Base-by-base conservation (phyloP, 2,113 vertebrate species). In the Machaerirhynchus nigripectus region DNA sequence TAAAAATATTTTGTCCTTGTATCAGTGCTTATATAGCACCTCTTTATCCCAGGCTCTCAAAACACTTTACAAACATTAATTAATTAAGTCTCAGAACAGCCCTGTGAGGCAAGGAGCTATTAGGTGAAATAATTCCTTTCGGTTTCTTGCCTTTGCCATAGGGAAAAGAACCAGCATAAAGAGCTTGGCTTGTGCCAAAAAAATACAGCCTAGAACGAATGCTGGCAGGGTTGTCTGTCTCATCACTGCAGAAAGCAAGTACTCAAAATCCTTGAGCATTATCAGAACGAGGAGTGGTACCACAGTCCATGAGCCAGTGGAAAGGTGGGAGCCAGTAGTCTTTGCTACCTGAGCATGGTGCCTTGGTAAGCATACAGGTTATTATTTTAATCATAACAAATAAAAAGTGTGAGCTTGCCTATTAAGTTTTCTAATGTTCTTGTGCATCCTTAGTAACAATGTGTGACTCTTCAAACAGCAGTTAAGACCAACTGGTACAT, bases 31-130 rank as follows among this genome's bases (percentile, higher is more conserved):
- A 73, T 95, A 91, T 91, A 82, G 76, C 84, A 91, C 76, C 90
- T 91, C 90, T 94, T 96, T 87, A 94, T 96, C 89, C 79, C 65
- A 93, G 82, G 35, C 65, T 96, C 95, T 96, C 85, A 67, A 95
- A 96, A 60, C 89, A 87, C 93, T 93, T 97, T 90, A 92, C 69
- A 96, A 96, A 96, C 93, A 94, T 95, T 97, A 97, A 97, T 97
- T 97, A 97, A 97, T 97, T 96, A 95, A 95, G 90, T 93, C 93
- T 96, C 94, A 94, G 91, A 95, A 95, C 77, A 96, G 89, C 77
- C 92, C 86, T 92, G 81, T 90, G 94, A 93, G 96, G 91, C 81
- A 84, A 93, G 73, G 76, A 97, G 69, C 89, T 96, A 95, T 96
- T 97, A 97, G 92, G 94, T 94, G 87, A 97, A 97, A 97, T 97